Evolutionary conservation across 2,113 vertebrate genomes (phyloP).

Genomic region (Carassius auratus): DNA sequence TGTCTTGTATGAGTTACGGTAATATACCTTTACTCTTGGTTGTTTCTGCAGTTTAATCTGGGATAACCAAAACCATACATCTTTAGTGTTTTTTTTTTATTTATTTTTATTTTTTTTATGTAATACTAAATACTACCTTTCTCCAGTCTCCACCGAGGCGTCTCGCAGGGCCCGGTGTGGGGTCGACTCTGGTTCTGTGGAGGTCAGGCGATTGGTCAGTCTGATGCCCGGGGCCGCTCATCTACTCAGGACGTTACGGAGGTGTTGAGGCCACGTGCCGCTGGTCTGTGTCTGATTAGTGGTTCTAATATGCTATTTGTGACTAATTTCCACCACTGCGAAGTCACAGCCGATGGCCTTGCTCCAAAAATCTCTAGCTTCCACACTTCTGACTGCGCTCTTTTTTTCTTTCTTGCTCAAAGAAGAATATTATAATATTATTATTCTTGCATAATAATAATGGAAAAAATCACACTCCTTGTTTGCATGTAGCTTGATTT

Average conservation of each 20-base stretch:
- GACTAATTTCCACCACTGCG: conserved; percentile 93
- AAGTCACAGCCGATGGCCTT: conserved; percentile 93
- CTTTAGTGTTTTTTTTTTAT: neutral
- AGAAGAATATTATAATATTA: too few relatives aligned
- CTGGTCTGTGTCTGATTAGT: conserved; percentile 95
- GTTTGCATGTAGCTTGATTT: too few relatives aligned
- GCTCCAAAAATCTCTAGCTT: conserved; percentile 82
- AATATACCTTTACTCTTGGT: neutral
- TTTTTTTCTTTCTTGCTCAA: too few relatives aligned
- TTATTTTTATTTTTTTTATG: conserved; percentile 14
- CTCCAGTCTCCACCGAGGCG: neutral
- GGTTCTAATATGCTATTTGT: conserved; percentile 98
- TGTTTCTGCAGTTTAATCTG: neutral
- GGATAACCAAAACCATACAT: neutral
- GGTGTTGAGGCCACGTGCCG: conserved; percentile 89
- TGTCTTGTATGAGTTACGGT: neutral
- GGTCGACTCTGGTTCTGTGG: conserved; percentile 79
- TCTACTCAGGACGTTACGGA: conserved; percentile 89
- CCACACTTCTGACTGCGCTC: conserved; percentile 36
- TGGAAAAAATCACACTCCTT: too few relatives aligned
- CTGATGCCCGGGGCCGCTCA: conserved; percentile 81
- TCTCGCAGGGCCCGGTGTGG: conserved; percentile 65
- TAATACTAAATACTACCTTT: neutral
- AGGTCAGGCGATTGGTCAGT: conserved; percentile 94
- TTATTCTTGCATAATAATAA: too few relatives aligned